Base-by-base conservation (phyloP, 2,797 vertebrate genomes). In the Buphagus erythrorhynchus region DNA sequence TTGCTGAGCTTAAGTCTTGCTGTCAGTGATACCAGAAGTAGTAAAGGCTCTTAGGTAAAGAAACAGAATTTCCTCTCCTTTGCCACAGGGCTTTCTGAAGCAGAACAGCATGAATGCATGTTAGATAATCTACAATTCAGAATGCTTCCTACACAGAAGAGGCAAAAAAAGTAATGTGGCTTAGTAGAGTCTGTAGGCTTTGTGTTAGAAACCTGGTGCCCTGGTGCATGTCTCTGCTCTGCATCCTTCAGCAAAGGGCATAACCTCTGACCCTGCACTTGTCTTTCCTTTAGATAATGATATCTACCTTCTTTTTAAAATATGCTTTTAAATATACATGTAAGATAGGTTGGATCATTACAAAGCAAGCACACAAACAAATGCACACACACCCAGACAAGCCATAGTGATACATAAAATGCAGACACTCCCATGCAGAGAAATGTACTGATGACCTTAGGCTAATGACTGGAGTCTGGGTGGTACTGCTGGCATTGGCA, bases 391-490 rank as follows among this genome's bases (percentile, higher is more conserved):
- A 85, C 72, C 68, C 94, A 90, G 84, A 31, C 68, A 5, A 92
- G 69, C 79, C 25, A 2, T 36, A 79, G 68, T 7, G 58, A 68
- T 79, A 71, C 54, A 74, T 26, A 54, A 86, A 86, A 91, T 14
- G 57, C 82, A 93, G 94, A 58, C 90, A 90, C 91, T 94, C 94
- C 93, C 95, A 78, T 78, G 75, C 87, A 29, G 72, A 95, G 95
- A 74, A 94, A 93, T 33, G 78, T 26, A 78, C 45, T 11, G 65
- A 83, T 90, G 85, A 95, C 91, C 87, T 88, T 90, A 92, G 91
- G 93, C 87, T 90, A 91, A 51, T 6, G 58, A 76, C 88, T 78
- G 91, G n/a, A 79, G 72, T 7, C 94, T 94, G 91, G 89, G 93
- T 74, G 89, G 89, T 77, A 86, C 88, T 38, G 67, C 84, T 13